A percentile compares a stretch with the other conserved stretches of the same genome.
Evolutionary conservation across 2,888 invertebrate genomes (phyloP).

Genomic region (Portevinia maculata): DNA sequence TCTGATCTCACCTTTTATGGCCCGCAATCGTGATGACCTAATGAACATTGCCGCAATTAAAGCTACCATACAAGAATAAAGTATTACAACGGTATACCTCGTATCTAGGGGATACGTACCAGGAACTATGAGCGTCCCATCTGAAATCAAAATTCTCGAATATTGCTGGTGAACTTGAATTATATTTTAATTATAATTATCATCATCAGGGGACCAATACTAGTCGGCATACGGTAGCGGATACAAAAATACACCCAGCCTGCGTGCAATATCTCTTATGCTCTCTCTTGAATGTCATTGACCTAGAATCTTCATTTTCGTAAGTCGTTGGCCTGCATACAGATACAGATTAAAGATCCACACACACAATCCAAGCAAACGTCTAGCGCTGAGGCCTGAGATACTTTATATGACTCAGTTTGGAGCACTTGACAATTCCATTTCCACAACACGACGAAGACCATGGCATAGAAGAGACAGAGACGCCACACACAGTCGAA

Average conservation of each 20-base stretch:
- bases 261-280: background rate
- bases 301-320: constrained; percentile 15
- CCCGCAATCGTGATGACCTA: constrained; percentile 7
- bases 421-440: constrained; percentile 17
- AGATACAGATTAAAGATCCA: background rate
- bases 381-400: background rate
- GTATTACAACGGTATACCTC: background rate
- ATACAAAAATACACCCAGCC: background rate
- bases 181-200: constrained; percentile 5
- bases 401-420: constrained; percentile 13
- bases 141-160: constrained; percentile 8
- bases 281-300: constrained; percentile 13
- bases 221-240: background rate
- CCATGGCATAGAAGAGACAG: too few species aligned
- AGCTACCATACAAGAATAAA: background rate
- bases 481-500: background rate
- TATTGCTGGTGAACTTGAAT: background rate
- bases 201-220: constrained; percentile 2
- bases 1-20: constrained; percentile 6
- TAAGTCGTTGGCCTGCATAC: constrained; percentile 12
- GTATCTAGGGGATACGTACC: background rate
- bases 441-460: background rate
- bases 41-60: constrained; percentile 15
- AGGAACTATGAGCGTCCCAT: background rate
- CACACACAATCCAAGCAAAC: background rate